Evolutionary conservation across 2,888 invertebrate species (phyloP), one percentile per base, ranked within the genome.

Genomic region (Ischnura elegans): DNA sequence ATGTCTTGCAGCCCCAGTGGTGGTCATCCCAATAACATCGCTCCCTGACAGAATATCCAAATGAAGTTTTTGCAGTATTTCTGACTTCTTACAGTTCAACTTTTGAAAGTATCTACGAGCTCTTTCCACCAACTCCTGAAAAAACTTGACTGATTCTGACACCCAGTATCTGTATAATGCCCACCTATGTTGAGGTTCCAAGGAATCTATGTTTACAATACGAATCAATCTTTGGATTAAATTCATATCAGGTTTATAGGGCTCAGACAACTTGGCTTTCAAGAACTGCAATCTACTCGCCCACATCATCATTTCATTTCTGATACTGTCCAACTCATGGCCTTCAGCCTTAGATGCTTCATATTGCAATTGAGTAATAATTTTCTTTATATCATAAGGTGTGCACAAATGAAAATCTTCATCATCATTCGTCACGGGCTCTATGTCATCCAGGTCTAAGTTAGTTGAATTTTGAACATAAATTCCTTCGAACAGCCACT

Each of bases 1-100:
- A 36, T 97, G 96, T 93, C 97, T 96, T 0, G 98, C 98, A 0
- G 98, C 98, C 36, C 97, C 97, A 0, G 98, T 97, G 0, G 98
- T 98, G 8, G 98, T 98, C 95, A 98, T 97, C 0, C 98, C 98
- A 45, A 98, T 96, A 1, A 98, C 97, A 76, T 97, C 95, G 21
- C 96, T 96, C 0, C 96, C 95, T 94, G 96, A 96, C 95, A 97
- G 96, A 76, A 97, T 96, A 94, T 97, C 96, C 8, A 97, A 96
- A 94, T 97, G 97, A 87, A 97, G 96, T 8, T 19, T 6, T 36
- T 86, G 51, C 36, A 46, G 13, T 0, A 93, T 29, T 55, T 87
- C 87, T 43, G n/a, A 42, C n/a, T 86, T 84, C 42, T 45, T 13
- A 42, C 42, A 21, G n/a, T 42, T 5, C 8, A 85, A 25, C 21